Evolutionary conservation across 2,888 invertebrate species (phyloP), one percentile per base, ranked within the genome.

Genomic region (Apodemia zela): DNA sequence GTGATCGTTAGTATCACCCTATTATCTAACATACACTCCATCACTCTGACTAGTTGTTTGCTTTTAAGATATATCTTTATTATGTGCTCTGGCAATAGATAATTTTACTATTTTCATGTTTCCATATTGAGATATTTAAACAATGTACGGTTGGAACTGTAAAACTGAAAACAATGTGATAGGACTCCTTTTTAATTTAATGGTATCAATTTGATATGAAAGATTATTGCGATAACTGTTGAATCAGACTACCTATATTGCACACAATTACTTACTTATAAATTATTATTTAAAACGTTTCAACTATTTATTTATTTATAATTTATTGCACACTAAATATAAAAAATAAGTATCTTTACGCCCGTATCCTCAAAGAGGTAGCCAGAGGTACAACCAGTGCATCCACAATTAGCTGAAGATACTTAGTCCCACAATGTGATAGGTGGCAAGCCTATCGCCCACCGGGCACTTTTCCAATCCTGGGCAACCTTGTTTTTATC

Each of bases 141-240:
- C 17, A 49, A 49, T 17, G 11, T 4, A 38, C 38, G 38, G 2
- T 2, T 13, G 42, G 42, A 13, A 25, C 10, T 18, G 51, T 25
- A 42, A 51, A 25, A 51, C 21, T 18, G 51, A 25, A 25, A 25
- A 51, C 51, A 21, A 51, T 79, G 76, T 76, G 74, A 42, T 79
- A 77, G 82, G 84, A 75, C 82, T 76, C 85, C 69, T 89, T 21
- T 21, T 21, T 21, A 21, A 8, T 90, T 90, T 89, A 90, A 90
- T 83, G 84, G 89, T 90, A 90, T 90, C 90, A 89, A 81, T 42
- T 85, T 84, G 90, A 90, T 90, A 90, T 90, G 79, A 75, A 42
- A 69, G 51, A 51, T 51, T 21, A 25, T 15, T 13, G 21, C 51
- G 51, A 51, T 51, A 51, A 51, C 25, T 54, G 15, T 21, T 54